Evolutionary conservation across 2,888 invertebrate species (phyloP).

Genomic region (Trissoscelio sp.): DNA sequence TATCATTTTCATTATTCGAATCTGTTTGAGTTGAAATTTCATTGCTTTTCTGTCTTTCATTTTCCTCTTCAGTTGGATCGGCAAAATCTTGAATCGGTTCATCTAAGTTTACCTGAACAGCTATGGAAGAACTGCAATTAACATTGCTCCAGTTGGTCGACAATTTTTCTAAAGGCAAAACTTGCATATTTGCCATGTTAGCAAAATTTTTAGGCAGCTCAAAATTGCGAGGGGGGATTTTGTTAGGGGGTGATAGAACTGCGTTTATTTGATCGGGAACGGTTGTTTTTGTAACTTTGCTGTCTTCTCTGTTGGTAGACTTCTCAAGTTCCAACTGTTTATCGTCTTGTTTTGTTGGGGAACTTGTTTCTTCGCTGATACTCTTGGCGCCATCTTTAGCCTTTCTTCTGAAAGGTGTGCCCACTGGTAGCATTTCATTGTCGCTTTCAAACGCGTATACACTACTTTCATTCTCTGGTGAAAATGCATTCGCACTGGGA

Average conservation of each 20-base stretch:
- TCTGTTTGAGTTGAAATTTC: constrained; percentile 84
- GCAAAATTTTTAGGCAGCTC: constrained; percentile 76
- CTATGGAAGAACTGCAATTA: constrained; percentile 84
- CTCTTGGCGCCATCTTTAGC: constrained; percentile 74
- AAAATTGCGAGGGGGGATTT: constrained; percentile 25
- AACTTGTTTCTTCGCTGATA: constrained; percentile 30
- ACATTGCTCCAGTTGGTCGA: constrained; percentile 81
- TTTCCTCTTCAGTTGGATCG: constrained; percentile 70
- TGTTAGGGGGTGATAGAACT: constrained; percentile 6
- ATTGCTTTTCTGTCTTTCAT: constrained; percentile 77
- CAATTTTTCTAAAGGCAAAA: constrained; percentile 80
- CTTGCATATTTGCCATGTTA: constrained; percentile 77
- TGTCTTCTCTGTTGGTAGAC: constrained; percentile 17
- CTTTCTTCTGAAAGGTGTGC: constrained; percentile 85
- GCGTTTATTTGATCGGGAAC: constrained; percentile 15
- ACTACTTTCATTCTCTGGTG: constrained; percentile 88
- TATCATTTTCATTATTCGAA: constrained; percentile 81
- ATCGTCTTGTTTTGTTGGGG: constrained; percentile 58
- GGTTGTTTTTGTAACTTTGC: background rate
- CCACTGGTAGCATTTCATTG: constrained; percentile 84
- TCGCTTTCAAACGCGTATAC: constrained; percentile 90
- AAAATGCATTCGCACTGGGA: constrained; percentile 86
- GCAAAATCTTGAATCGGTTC: constrained; percentile 75
- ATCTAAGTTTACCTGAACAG: constrained; percentile 85
- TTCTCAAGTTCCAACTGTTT: constrained; percentile 25